Base-by-base conservation (phyloP, 2,888 invertebrate species). In the Lithophane ornitopus region DNA sequence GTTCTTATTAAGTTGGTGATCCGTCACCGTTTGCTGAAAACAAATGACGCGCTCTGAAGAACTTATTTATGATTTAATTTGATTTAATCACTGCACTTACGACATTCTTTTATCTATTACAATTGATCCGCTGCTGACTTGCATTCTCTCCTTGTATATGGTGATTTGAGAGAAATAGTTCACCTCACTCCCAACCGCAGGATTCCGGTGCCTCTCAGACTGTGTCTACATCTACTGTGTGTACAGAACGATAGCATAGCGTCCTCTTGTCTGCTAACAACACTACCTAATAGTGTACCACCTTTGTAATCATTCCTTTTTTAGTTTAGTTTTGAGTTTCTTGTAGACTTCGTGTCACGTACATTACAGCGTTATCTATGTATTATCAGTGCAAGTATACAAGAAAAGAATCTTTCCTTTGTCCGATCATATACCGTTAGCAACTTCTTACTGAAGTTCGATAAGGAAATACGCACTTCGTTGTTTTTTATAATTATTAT, bases 381-480 rank as follows among this genome's bases (percentile, higher is more conserved):
- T 14, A 44, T 34, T 22, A 19, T 19, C 28, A 56, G 56, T 39
- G 22, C 34, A 26, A 54, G 8, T 71, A 39, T 3, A 22, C 74
- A 49, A 75, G 78, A 9, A 22, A 28, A 58, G n/a, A 19, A 19
- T 16, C 28, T 44, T 0, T 12, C 16, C 8, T 39, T 52, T 52
- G 44, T 68, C 16, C 26, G 22, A 26, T 7, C 12, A 16, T 26
- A 4, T 22, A 56, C 26, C 19, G 56, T 49, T 34, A 8, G 19
- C 19, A 22, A 62, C 22, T 56, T 44, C 49, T 28, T 26, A 39
- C 26, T n/a, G 52, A 59, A 70, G 16, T 16, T 44, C 34, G 34
- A 14, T 70, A 76, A 34, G 76, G 76, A 70, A 44, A 7, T 59
- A 49, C 44, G 6, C 46, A 46, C 28, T 34, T 49, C 14, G 12